Evolutionary conservation across 1,140 invertebrate species (phyloP).

Genomic region (Pomacea maculata): DNA sequence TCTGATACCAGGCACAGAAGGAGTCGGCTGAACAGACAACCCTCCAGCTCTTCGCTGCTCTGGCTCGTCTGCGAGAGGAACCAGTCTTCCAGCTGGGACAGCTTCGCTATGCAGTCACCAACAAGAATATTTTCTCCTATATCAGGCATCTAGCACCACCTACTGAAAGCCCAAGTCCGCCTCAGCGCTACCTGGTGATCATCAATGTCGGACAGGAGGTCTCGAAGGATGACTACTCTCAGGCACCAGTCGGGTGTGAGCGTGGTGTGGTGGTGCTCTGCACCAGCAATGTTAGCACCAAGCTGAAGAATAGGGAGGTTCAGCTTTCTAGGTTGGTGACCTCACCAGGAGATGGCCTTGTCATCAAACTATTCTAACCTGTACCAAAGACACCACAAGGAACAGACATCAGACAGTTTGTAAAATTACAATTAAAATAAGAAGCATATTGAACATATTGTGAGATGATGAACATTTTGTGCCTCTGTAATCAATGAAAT

Average conservation of each 20-base stretch:
- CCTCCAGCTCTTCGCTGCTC: conserved; percentile 26
- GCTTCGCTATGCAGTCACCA: conserved; percentile 27
- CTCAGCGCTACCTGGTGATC: conserved; percentile 24
- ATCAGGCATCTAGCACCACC: conserved; percentile 9
- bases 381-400: too few relatives aligned
- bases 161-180: background rate
- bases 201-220: conserved; percentile 31
- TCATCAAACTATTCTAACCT: conserved; percentile 19
- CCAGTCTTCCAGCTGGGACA: conserved; percentile 37
- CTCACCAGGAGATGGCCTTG: conserved; percentile 25
- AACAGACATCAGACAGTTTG: too few relatives aligned
- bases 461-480: too few relatives aligned
- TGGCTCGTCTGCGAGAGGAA: conserved; percentile 27
- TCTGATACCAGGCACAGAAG: conserved; percentile 6
- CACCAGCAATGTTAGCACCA: conserved; percentile 10
- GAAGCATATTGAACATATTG: too few relatives aligned
- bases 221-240: conserved; percentile 27
- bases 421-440: too few relatives aligned
- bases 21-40: conserved; percentile 1
- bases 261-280: conserved; percentile 21
- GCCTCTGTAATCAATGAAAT: too few relatives aligned
- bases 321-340: conserved; percentile 13
- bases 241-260: conserved; percentile 1
- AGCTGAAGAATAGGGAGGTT: conserved; percentile 10
- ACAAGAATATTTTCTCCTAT: conserved; percentile 40